Percentiles rank a stretch among this genome's conserved stretches.
Evolutionary conservation across 2,797 vertebrate genomes (phyloP).

Genomic region (Anabacerthia variegaticeps): DNA sequence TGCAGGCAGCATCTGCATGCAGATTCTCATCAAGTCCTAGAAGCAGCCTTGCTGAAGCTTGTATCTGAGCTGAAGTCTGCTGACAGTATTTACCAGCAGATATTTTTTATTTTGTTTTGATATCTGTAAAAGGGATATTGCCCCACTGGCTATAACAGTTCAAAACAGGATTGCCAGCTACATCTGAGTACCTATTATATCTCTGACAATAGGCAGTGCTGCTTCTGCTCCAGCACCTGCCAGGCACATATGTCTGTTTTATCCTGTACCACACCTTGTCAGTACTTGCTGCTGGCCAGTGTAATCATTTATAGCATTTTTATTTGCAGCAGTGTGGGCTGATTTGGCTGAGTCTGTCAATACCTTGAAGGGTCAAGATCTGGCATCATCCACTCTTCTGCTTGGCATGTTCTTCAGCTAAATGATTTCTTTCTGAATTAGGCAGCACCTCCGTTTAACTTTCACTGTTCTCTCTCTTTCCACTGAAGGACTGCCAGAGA

Average conservation of each 20-base stretch:
- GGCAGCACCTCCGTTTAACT: neutral
- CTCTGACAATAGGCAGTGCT: neutral
- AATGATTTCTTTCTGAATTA: neutral
- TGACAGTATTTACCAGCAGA: neutral
- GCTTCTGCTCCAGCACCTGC: neutral
- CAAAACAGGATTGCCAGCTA: neutral
- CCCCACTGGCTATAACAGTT: neutral
- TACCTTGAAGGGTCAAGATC: neutral
- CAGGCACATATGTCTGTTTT: neutral
- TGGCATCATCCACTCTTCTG: neutral
- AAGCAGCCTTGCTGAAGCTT: neutral
- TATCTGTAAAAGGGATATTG: neutral
- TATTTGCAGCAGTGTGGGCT: neutral
- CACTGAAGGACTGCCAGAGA: constrained; percentile 84
- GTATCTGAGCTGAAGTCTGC: neutral
- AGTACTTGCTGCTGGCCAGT: neutral
- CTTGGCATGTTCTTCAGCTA: neutral
- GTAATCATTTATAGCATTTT: neutral
- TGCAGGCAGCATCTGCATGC: neutral
- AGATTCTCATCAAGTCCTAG: neutral
- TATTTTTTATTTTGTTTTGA: neutral
- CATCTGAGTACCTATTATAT: neutral
- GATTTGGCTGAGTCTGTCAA: neutral
- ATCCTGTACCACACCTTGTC: neutral
- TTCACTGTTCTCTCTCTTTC: neutral